Evolutionary conservation across 2,888 invertebrate species (phyloP).

Genomic region (Epirrita christyi): DNA sequence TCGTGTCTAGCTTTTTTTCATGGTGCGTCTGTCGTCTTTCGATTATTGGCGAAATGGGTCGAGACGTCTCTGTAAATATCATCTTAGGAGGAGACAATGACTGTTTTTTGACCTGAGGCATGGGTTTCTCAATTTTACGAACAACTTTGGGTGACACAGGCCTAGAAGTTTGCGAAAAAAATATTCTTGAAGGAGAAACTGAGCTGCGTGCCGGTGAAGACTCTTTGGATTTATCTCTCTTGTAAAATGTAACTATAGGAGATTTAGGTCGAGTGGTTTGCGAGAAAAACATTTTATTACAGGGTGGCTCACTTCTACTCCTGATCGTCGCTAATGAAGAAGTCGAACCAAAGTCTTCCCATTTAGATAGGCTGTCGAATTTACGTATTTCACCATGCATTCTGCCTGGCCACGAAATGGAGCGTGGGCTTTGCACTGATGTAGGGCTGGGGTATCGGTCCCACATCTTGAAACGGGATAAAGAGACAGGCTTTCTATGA

Average conservation of each 20-base stretch:
- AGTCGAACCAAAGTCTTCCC: slow-evolving; percentile 71
- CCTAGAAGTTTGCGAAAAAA: slow-evolving; percentile 66
- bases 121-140: slow-evolving; percentile 45
- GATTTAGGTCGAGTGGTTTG: slow-evolving; percentile 79
- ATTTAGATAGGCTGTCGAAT: slow-evolving; percentile 75
- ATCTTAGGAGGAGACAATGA: slow-evolving; percentile 65
- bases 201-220: slow-evolving; percentile 43
- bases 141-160: slow-evolving; percentile 68
- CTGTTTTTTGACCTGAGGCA: slow-evolving; percentile 43
- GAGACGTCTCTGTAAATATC: slow-evolving; percentile 66
- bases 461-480: slow-evolving; percentile 89
- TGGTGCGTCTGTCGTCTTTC: slow-evolving; percentile 45
- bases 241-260: slow-evolving; percentile 69
- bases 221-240: slow-evolving; percentile 53
- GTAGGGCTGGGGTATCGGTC: slow-evolving; percentile 83
- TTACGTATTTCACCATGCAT: slow-evolving; percentile 78
- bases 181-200: slow-evolving; percentile 61
- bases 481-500: slow-evolving; percentile 88
- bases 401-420: slow-evolving; percentile 86
- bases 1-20: slow-evolving; percentile 41
- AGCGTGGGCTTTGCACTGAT: slow-evolving; percentile 83
- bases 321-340: slow-evolving; percentile 81
- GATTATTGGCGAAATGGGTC: slow-evolving; percentile 66
- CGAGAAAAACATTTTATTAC: slow-evolving; percentile 79
- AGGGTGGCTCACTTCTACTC: slow-evolving; percentile 87